Conservation (phyloP, 2,888 invertebrate species). For the Pterostichus madidus region DNA sequence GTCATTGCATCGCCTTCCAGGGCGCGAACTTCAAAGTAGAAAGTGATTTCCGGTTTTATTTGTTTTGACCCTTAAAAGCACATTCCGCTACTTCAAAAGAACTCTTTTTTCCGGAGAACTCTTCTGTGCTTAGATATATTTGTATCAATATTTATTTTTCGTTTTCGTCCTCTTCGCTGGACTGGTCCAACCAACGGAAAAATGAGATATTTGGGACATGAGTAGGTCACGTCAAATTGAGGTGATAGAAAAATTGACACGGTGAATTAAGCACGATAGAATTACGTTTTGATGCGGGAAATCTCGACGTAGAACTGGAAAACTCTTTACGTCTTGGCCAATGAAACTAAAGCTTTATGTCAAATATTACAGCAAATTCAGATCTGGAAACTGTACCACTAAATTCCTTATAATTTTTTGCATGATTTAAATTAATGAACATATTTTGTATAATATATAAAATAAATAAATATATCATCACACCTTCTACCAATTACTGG, state of each 20-base stretch:
- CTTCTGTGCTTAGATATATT: conserved; percentile 57
- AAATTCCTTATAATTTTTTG: too few species aligned
- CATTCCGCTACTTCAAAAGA: conserved; percentile 66
- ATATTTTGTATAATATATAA: too few species aligned
- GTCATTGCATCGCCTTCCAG: conserved; percentile 12
- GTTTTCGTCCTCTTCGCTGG: conserved; percentile 47
- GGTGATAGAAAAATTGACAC: conserved; percentile 50
- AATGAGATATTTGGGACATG: conserved; percentile 29
- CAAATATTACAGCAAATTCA: too few species aligned
- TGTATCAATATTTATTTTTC: conserved; percentile 66
- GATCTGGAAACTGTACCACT: too few species aligned
- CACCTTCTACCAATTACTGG: too few species aligned
- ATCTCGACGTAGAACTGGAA: neutral
- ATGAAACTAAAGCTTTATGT: too few species aligned
- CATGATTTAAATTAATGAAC: too few species aligned
- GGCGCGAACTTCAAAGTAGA: conserved; percentile 64
- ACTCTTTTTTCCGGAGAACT: conserved; percentile 48
- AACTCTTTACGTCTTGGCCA: too few species aligned
- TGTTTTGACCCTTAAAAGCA: conserved; percentile 65
- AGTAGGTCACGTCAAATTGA: conserved; percentile 21
- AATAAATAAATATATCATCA: too few species aligned
- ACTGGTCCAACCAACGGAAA: neutral
- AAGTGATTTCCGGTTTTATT: conserved; percentile 66
- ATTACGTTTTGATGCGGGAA: neutral
- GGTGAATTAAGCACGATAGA: conserved; percentile 34